Conservation (phyloP, 2,888 invertebrate genomes). For the Hyalella azteca region DNA sequence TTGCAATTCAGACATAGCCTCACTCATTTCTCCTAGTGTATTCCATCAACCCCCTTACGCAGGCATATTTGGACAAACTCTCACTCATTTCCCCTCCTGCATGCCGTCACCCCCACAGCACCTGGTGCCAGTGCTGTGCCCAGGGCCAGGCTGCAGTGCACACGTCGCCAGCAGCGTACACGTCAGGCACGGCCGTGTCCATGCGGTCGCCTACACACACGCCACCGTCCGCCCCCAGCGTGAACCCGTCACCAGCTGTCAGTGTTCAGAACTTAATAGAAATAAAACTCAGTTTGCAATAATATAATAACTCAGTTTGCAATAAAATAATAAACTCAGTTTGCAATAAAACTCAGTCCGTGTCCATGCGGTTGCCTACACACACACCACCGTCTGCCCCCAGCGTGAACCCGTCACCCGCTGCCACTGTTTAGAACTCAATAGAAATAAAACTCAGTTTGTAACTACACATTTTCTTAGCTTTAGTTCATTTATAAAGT, state of each 20-base stretch:
- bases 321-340: not conserved
- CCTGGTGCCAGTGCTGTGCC: constrained; percentile 80
- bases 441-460: not conserved
- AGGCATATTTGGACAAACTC: too few species aligned
- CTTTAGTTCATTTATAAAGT: too few species aligned
- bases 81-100: too few species aligned
- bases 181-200: constrained; percentile 76
- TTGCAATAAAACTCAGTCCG: too few species aligned
- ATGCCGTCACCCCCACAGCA: constrained; percentile 57
- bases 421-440: too few species aligned
- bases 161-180: constrained; percentile 96
- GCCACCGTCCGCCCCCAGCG: constrained; percentile 74
- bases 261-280: too few species aligned
- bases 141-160: constrained; percentile 80
- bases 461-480: not conserved
- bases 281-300: not conserved
- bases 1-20: not conserved
- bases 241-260: constrained; percentile 49
- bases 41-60: too few species aligned
- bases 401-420: not conserved
- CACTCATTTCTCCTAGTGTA: too few species aligned
- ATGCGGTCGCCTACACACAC: constrained; percentile 83
- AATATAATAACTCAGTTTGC: not conserved
- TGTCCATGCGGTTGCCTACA: constrained; percentile 79
- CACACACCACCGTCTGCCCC: not conserved